Conservation (phyloP, 2,888 invertebrate species). For the Cremastinae sp. region DNA sequence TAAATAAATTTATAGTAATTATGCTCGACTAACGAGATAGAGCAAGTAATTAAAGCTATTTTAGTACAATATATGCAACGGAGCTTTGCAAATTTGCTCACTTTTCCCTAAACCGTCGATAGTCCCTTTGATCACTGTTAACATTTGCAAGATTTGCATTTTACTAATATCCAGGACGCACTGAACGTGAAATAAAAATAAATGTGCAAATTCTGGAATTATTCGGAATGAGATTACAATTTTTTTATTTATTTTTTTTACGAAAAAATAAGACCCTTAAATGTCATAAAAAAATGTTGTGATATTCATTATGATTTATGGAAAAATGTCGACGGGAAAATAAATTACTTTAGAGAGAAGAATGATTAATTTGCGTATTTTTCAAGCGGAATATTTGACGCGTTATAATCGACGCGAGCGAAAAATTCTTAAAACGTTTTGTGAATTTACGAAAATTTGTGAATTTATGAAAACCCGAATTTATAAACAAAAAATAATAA, state of each 20-base stretch:
- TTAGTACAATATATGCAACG: not conserved
- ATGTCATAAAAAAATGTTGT: too few relatives aligned
- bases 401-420: constrained; percentile 9
- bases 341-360: not conserved
- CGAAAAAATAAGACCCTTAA: too few relatives aligned
- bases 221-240: too few relatives aligned
- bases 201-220: too few relatives aligned
- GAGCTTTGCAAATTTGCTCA: not conserved
- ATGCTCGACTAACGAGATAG: constrained; percentile 28
- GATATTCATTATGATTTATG: too few relatives aligned
- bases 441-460: too few relatives aligned
- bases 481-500: too few relatives aligned
- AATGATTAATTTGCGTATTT: not conserved
- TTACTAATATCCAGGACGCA: not conserved
- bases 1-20: constrained; percentile 50
- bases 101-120: not conserved
- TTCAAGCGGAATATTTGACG: not conserved
- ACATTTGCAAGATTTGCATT: not conserved
- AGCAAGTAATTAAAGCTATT: constrained; percentile 22
- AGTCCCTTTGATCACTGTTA: not conserved
- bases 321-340: not conserved
- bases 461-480: too few relatives aligned
- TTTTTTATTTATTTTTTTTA: too few relatives aligned
- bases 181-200: too few relatives aligned
- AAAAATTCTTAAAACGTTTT: not conserved